phyloP scores from a whole-genome alignment of 2,797 vertebrate genomes.

The Lycodopsis pacificus region DNA sequence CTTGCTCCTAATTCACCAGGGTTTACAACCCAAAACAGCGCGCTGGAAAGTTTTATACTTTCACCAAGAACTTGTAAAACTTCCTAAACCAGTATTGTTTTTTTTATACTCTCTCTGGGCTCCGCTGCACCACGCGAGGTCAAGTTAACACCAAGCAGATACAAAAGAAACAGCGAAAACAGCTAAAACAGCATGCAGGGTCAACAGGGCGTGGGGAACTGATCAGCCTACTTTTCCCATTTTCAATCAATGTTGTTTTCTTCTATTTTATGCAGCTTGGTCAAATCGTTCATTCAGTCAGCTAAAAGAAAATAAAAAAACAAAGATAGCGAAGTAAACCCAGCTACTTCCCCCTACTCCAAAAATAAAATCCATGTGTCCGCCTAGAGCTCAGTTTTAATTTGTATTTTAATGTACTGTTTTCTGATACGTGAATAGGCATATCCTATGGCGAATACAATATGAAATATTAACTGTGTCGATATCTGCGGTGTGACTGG shows the following conservation, averaged over 20 bases:
- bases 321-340: constrained; percentile 51
- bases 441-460: constrained; percentile 78
- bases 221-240: constrained; percentile 33
- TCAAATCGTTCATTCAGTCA: constrained; percentile 45
- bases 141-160: constrained; percentile 5
- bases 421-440: constrained; percentile 81
- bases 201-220: constrained; percentile 46
- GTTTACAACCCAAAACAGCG: constrained; percentile 66
- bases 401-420: constrained; percentile 79
- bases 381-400: constrained; percentile 75
- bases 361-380: constrained; percentile 58
- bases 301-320: constrained; percentile 47
- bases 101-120: background rate
- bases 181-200: constrained; percentile 14
- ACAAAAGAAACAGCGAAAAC: background rate
- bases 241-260: constrained; percentile 49
- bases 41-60: constrained; percentile 68
- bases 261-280: constrained; percentile 26
- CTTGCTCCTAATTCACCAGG: constrained; percentile 77
- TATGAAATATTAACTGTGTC: constrained; percentile 85
- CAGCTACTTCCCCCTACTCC: background rate
- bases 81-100: background rate
- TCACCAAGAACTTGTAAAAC: constrained; percentile 47
- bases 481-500: constrained; percentile 76
- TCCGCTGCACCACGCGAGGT: background rate